A percentile compares a stretch with the other conserved stretches of the same genome.
phyloP scores from a whole-genome alignment of 2,888 invertebrate species.

The Neuroscelio doddi region DNA sequence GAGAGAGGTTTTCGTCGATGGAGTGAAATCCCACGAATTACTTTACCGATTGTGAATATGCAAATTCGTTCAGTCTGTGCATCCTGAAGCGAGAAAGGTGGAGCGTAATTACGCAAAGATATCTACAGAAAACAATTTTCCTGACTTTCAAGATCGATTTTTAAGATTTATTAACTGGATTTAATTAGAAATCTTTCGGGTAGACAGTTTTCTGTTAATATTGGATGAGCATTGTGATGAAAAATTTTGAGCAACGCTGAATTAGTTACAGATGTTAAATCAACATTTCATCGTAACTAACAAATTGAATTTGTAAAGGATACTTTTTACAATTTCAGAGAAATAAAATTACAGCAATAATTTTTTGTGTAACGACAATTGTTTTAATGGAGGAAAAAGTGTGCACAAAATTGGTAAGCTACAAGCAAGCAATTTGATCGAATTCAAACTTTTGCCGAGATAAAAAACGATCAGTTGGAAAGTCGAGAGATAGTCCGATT shows the following conservation, averaged over 20 bases:
- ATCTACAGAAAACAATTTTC: slow-evolving; percentile 53
- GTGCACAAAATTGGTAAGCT: too few species aligned
- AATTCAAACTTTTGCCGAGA: background rate
- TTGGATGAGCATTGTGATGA: too few species aligned
- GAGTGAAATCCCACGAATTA: slow-evolving; percentile 44
- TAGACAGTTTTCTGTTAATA: background rate
- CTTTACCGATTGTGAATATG: slow-evolving; percentile 49
- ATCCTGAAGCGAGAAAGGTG: slow-evolving; percentile 39
- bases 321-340: too few species aligned
- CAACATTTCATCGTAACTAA: too few species aligned
- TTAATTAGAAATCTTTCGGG: slow-evolving; percentile 15
- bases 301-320: too few species aligned
- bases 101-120: slow-evolving; percentile 54
- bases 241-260: too few species aligned
- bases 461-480: background rate
- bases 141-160: slow-evolving; percentile 13
- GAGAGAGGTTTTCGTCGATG: slow-evolving; percentile 27
- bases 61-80: slow-evolving; percentile 48
- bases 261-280: too few species aligned
- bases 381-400: background rate
- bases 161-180: slow-evolving; percentile 20
- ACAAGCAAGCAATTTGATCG: background rate
- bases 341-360: too few species aligned
- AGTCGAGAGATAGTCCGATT: slow-evolving; percentile 17
- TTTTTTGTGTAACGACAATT: too few species aligned